Percentiles rank a stretch among this genome's conserved stretches.
Conservation (phyloP, 2,888 invertebrate species). For the Dryobotodes eremita region DNA sequence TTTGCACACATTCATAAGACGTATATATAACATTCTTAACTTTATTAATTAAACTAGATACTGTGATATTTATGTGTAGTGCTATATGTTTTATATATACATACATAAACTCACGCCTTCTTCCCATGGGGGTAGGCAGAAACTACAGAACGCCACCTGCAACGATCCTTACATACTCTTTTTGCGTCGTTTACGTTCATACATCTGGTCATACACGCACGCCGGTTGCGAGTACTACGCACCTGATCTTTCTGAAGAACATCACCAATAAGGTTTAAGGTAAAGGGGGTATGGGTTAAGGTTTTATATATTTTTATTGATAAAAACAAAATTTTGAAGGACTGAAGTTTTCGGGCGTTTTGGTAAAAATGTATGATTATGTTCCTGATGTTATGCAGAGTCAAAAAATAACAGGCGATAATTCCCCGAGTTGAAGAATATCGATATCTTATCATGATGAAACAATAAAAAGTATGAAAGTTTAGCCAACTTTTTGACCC, state of each 20-base stretch:
- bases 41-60: not conserved
- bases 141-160: too few relatives aligned
- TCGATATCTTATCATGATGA: not conserved
- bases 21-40: not conserved
- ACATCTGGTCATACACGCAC: too few relatives aligned
- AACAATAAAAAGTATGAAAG: not conserved
- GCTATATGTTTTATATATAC: too few relatives aligned
- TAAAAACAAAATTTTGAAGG: not conserved
- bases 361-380: not conserved
- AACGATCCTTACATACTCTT: too few relatives aligned
- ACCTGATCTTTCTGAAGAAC: too few relatives aligned
- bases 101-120: too few relatives aligned
- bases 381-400: not conserved
- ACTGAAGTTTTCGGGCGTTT: not conserved
- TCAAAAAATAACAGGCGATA: not conserved
- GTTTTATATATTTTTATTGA: not conserved
- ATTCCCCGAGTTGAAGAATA: not conserved
- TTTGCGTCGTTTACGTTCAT: too few relatives aligned
- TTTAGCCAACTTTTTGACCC: not conserved
- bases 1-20: not conserved
- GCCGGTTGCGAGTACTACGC: too few relatives aligned
- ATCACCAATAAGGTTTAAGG: too few relatives aligned
- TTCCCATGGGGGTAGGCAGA: too few relatives aligned
- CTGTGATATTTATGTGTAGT: slow-evolving; percentile 6
- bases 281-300: too few relatives aligned